Percentiles rank a stretch among this genome's conserved stretches.
These are phyloP conservation scores for Sebastes diploproa DNA, from an alignment of 2,797 vertebrate species.

Conservation along the genomic window DNA sequence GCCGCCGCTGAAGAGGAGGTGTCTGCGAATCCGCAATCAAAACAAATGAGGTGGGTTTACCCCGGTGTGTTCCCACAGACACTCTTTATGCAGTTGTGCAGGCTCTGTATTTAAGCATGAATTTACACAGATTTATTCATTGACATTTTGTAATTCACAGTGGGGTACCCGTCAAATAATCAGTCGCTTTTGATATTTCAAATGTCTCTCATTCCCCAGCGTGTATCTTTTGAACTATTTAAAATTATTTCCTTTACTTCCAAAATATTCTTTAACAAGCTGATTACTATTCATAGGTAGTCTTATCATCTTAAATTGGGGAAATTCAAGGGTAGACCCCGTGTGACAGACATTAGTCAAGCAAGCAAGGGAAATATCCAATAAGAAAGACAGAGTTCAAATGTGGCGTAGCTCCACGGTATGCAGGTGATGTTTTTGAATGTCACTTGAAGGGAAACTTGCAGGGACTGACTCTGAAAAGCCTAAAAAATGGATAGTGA, in stretches of 20 bases:
- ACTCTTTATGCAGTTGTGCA: background rate
- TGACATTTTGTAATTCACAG: conserved; percentile 40
- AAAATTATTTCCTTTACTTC: background rate
- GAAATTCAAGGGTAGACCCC: background rate
- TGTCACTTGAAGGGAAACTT: conserved; percentile 1
- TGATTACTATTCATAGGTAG: background rate
- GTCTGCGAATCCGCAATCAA: conserved; percentile 99
- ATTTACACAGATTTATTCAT: conserved; percentile 26
- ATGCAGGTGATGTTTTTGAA: conserved; percentile 4
- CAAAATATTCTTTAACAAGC: conserved; percentile 3
- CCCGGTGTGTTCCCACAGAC: background rate
- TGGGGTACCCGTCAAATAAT: conserved; percentile 22
- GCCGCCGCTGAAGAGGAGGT: conserved; percentile 98
- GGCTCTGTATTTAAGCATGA: conserved; percentile 2
- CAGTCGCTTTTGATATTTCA: conserved; percentile 15
- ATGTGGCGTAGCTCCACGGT: background rate
- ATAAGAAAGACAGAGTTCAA: background rate
- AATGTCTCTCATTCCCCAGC: background rate
- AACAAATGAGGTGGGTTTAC: conserved; percentile 90
- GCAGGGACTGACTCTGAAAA: background rate
- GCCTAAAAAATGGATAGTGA: conserved; percentile 14
- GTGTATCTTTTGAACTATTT: background rate
- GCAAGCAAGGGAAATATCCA: background rate
- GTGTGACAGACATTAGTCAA: conserved; percentile 2
- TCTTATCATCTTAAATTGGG: background rate